A percentile compares a stretch with the other conserved stretches of the same genome.
Evolutionary conservation across 1,140 invertebrate genomes (phyloP).

Genomic region (Macrocentrus cingulum): DNA sequence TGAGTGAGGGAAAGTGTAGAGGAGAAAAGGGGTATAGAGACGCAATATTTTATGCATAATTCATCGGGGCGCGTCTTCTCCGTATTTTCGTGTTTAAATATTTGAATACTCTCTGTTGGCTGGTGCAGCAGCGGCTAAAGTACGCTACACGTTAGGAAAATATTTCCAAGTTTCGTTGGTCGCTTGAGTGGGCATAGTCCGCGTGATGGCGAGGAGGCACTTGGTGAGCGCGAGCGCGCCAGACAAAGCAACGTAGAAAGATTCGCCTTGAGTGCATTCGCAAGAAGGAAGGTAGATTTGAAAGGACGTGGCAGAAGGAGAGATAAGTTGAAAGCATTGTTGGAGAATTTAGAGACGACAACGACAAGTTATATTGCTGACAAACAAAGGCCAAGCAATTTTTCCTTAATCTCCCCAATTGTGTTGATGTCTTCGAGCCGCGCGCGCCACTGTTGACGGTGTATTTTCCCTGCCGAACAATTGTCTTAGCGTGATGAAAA

Average conservation of each 20-base stretch:
- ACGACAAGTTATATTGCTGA: too few species aligned
- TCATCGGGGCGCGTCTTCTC: conserved; percentile 46
- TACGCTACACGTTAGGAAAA: conserved; percentile 40
- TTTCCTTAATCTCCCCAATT: too few species aligned
- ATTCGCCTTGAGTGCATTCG: background rate
- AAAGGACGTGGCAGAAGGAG: too few species aligned
- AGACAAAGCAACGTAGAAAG: background rate
- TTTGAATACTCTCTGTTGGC: too few species aligned
- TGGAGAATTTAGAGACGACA: too few species aligned
- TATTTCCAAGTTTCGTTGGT: conserved; percentile 32
- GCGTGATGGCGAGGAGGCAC: background rate
- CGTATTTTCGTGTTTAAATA: conserved; percentile 57
- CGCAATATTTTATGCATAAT: conserved; percentile 51
- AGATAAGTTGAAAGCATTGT: too few species aligned
- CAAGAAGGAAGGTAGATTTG: too few species aligned
- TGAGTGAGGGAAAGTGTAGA: background rate
- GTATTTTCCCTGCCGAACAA: too few species aligned
- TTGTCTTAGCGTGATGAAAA: too few species aligned
- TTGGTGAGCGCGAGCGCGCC: background rate
- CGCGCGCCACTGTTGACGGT: too few species aligned
- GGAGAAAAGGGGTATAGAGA: conserved; percentile 28
- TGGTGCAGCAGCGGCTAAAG: conserved; percentile 41
- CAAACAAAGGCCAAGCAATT: too few species aligned
- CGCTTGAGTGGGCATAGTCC: background rate
- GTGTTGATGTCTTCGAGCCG: too few species aligned